Base-by-base conservation (phyloP, 1,140 invertebrate genomes). In the Drosophila sechellia region DNA sequence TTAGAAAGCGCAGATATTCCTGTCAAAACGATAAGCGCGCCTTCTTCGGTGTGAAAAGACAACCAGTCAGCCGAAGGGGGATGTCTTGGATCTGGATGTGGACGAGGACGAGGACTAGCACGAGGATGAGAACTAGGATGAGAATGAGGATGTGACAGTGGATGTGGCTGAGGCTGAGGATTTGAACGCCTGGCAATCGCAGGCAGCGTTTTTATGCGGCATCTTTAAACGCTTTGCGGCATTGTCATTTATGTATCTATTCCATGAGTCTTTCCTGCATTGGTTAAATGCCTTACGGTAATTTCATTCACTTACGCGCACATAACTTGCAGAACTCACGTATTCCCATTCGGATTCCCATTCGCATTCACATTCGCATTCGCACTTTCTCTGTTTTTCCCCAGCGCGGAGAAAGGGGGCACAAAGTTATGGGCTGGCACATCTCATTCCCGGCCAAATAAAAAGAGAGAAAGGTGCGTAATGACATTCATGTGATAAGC, bases 221-320 rank as follows among this genome's bases (percentile, higher is more conserved):
- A 80, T 89, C 84, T 89, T 87, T 87, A 87, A 87, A 89, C 84
- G 84, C 73, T 87, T 87, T 87, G 84, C 76, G 84, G 79, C 84
- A 89, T 89, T 89, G 84, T 87, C 84, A 89, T 87, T 87, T 87
- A 90, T 90, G 85, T 85, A 90, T 90, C 86, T 90, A 85, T 90
- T 90, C 84, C 75, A 43, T 53, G 70, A 20, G 61, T 39, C 65
- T 72, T 81, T 74, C 72, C 64, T 87, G 83, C 83, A 87, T 87
- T 81, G 83, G 77, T 81, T 90, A 90, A 90, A 90, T 90, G 86
- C 85, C 85, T 90, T 85, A 90, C 81, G 85, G 85, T 90, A 90
- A 90, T 90, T 90, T 90, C 86, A 90, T 90, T 90, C 85, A 90
- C 85, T 90, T 90, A 90, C 81, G 78, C 81, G 72, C 85, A 81